Evolutionary conservation across 2,113 vertebrate genomes (phyloP).

Genomic region (Phycodurus eques): DNA sequence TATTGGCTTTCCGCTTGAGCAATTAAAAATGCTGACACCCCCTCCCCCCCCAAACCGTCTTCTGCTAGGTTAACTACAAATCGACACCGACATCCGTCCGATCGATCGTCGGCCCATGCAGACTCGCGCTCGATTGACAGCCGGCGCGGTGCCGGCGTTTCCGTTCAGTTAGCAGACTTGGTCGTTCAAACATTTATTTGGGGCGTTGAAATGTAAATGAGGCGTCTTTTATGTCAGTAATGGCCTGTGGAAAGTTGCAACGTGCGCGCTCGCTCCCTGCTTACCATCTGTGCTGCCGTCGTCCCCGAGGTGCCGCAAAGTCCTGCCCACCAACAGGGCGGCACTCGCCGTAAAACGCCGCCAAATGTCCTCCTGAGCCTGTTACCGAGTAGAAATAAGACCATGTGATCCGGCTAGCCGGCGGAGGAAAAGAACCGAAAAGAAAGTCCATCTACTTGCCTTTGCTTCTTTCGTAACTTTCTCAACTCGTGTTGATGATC

Average conservation of each 20-base stretch:
- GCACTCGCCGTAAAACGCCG: background rate
- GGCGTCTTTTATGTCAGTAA: slow-evolving; percentile 3
- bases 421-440: background rate
- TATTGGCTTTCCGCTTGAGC: background rate
- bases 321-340: background rate
- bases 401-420: background rate
- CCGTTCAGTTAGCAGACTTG: slow-evolving; percentile 17
- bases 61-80: slow-evolving; percentile 51
- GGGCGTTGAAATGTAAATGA: slow-evolving; percentile 21
- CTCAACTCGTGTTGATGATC: background rate
- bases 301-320: background rate
- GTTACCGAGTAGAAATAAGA: background rate
- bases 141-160: slow-evolving; percentile 39
- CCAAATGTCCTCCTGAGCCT: background rate
- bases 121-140: slow-evolving; percentile 42
- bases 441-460: background rate
- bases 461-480: background rate
- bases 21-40: slow-evolving; percentile 9
- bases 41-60: slow-evolving; percentile 3
- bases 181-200: background rate
- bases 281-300: slow-evolving; percentile 25
- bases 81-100: slow-evolving; percentile 38
- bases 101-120: slow-evolving; percentile 50
- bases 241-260: slow-evolving; percentile 13
- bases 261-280: background rate